phyloP scores from a whole-genome alignment of 2,113 vertebrate species.

The Nothocercus julius region DNA sequence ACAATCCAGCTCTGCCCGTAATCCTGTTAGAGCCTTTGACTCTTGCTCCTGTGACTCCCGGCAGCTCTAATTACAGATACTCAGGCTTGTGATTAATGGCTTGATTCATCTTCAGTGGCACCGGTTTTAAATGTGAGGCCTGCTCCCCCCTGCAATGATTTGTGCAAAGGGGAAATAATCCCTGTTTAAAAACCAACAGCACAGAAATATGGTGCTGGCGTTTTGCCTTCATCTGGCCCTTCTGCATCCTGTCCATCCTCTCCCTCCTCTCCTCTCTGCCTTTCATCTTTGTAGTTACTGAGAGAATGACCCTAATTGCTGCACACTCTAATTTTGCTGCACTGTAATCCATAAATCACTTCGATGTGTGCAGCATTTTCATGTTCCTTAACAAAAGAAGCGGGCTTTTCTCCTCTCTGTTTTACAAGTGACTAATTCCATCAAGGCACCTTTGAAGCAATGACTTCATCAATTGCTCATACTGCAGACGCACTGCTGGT shows the following conservation, averaged over 20 bases:
- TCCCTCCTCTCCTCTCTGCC: neutral
- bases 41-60: constrained; percentile 28
- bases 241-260: constrained; percentile 33
- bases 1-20: constrained; percentile 38
- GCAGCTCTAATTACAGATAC: constrained; percentile 36
- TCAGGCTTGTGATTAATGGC: constrained; percentile 41
- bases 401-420: constrained; percentile 15
- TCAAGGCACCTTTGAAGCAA: constrained; percentile 58
- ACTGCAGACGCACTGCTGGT: constrained; percentile 15
- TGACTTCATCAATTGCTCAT: constrained; percentile 66
- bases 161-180: neutral
- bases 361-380: neutral
- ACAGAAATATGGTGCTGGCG: neutral
- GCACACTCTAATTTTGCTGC: constrained; percentile 6
- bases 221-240: constrained; percentile 17
- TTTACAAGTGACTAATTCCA: constrained; percentile 66
- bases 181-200: neutral
- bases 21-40: constrained; percentile 61
- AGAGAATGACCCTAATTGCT: constrained; percentile 13
- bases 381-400: constrained; percentile 53
- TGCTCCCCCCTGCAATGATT: accelerated
- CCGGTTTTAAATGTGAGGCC: neutral
- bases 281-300: constrained; percentile 28
- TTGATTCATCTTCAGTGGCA: constrained; percentile 32
- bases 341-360: constrained; percentile 59